Evolutionary conservation across 2,113 vertebrate species (phyloP), one percentile per base, ranked within the genome.

Genomic region (Pyxicephalus adspersus): DNA sequence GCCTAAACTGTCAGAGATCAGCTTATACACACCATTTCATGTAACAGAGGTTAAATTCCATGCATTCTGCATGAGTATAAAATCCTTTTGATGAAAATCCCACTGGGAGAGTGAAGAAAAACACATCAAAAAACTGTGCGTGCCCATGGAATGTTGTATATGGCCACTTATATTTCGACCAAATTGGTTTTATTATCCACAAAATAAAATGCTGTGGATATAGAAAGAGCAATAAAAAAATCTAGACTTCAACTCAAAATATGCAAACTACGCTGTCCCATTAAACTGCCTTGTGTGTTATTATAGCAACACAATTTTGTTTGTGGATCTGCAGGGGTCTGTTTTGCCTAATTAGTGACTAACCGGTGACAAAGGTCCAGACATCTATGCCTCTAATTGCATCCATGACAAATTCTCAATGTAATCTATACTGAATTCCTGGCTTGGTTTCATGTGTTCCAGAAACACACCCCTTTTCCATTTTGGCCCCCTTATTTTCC

Each of bases 261-360:
- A 66, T 79, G 52, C 64, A 45, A 68, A 79, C 68, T 22, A 58
- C 23, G n/a, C 13, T 50, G 64, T 68, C 5, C 20, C 15, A 64
- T 25, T 26, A 55, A 66, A 54, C 52, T 38, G 22, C 45, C 58
- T 22, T 25, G 57, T 67, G 65, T 81, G 79, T 81, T 81, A 81
- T 81, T 26, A n/a, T 81, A 81, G 60, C 55, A 80, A 70, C 55
- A 71, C 45, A 66, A 63, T 61, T 71, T 61, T 71, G 31, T 61
- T 80, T 70, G 57, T 61, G 55, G 5, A 80, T 51, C 77, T 71
- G 7, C 66, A 63, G 79, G 67, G 60, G 61, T 64, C 70, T 81
- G 50, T 74, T 81, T 72, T 74, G 23, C 70, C 68, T 81, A 81
- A 81, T 81, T 81, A 81, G 68, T 38, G 60, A 61, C 79, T 81